Evolutionary conservation across 2,113 vertebrate species (phyloP), one percentile per base, ranked within the genome.

Genomic region (Oncorhynchus clarkii): DNA sequence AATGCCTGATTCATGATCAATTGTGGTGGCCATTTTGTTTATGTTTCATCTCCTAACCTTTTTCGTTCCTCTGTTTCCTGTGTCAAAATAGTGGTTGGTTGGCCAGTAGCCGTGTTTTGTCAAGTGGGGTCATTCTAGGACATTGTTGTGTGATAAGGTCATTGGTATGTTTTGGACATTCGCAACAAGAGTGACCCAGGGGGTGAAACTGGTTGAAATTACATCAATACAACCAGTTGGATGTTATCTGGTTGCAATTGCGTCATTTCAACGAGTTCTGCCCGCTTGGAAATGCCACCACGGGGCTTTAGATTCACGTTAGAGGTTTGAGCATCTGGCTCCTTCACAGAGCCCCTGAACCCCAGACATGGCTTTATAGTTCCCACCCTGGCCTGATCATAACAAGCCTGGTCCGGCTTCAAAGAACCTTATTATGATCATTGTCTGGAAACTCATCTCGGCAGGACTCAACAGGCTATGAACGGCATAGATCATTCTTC

Each of bases 321-420:
- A 70, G 60, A 80, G 20, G 45, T 45, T 11, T 76, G 48, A 85
- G 80, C 85, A 90, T 90, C 81, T 90, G 85, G 82, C 49, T 71
- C 75, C 76, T 79, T 75, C 54, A 77, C 66, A 60, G 20, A 20
- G 78, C 82, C 81, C 81, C 82, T 76, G 75, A 86, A 78, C 54
- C 78, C 68, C 57, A 70, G 76, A 87, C 75, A 82, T 83, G 54
- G 20, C 11, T 81, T 77, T 76, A 85, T 77, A 82, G 88, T 86
- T 81, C 20, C 75, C 48, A 71, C 67, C 67, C 60, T 45, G 39
- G 9, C 39, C 48, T 9, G 11, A 39, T 66, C 77, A 59, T 65
- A 45, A 72, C 78, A 71, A 75, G 62, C 70, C 60, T 3, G 31
- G 39, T 45, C 39, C 39, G 39, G 51, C 77, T 88, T 88, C 72